Evolutionary conservation across 2,113 vertebrate species (phyloP), one percentile per base, ranked within the genome.

Genomic region (Pachyramphus minor): DNA sequence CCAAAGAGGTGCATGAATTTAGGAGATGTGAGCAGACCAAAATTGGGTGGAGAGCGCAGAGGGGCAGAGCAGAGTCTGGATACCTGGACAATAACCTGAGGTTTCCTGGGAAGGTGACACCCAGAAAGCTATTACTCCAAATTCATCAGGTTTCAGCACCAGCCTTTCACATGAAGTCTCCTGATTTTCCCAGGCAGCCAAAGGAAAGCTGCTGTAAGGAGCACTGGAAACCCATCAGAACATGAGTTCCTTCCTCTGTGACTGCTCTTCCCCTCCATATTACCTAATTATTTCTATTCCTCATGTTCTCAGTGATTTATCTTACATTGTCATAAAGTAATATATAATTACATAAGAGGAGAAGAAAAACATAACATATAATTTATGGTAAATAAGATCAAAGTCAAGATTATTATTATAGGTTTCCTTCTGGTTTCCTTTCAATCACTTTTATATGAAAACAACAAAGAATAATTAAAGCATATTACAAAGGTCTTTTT

Each of bases 391-490:
- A 95, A 94, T 89, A 96, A 93, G 93, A 96, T 90, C 84, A 95
- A 95, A 96, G 90, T 37, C 18, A 33, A 44, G n/a, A 92, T 94
- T 89, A 93, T 92, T 91, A 96, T 91, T 91, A 64, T 17, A 92
- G 56, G 58, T 86, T 93, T 93, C 63, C 87, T 86, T 62, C 82
- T 93, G 28, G 79, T 96, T 96, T 92, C 83, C 73, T 94, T 86
- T 90, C 92, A 92, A 95, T 96, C 93, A 68, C 77, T 94, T 93
- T 72, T 95, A 83, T 64, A 96, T 84, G 79, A 94, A 84, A 95
- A 86, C 11, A 23, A 84, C 60, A 84, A 92, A 92, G 80, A 96
- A 89, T 68, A 95, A 96, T 94, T 94, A 93, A 89, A 96, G 73
- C 45, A 37, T 52, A 87, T 94, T 72, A 95, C 83, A 96, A 93